Base-by-base conservation (phyloP, 2,888 invertebrate species). In the Erynnis tages region DNA sequence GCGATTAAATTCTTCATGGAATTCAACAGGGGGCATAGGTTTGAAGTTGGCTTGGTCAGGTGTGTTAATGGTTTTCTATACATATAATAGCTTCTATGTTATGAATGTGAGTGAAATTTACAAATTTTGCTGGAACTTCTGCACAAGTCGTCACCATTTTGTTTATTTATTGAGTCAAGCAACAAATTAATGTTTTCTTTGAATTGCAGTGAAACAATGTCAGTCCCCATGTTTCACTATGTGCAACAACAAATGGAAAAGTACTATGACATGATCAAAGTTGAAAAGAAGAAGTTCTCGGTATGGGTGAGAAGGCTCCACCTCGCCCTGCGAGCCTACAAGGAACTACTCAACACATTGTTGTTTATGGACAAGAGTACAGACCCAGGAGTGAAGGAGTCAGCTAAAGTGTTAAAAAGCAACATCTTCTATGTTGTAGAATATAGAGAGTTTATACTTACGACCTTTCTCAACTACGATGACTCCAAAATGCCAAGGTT, bases 1-100 rank as follows among this genome's bases (percentile, higher is more conserved):
- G 94, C 96, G 4, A 91, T 98, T 63, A 93, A 95, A 71, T 98
- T 98, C 88, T 98, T 98, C 82, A 98, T 98, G 97, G 97, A 97
- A 82, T 98, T 98, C 83, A 98, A 98, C 90, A 93, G 98, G 61
- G 91, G 93, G 67, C 94, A 96, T 78, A 93, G 95, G 69, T 95
- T 96, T 74, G 93, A 96, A 84, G 93, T 98, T 60, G 96, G 97
- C 79, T 91, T 96, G 65, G 95, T 98, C 62, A 96, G 97, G 96
- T 96, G 85, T 86, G 45, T 50, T 19, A 35, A 10, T n/a, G n/a
- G n/a, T n/a, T n/a, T n/a, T n/a, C n/a, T n/a, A n/a, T n/a, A n/a
- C n/a, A n/a, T n/a, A n/a, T n/a, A n/a, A 19, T 34, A 6, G 21
- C 21, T 21, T 21, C 21, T n/a, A n/a, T n/a, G n/a, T n/a, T n/a